Conservation (phyloP, 2,888 invertebrate species). For the Drosophila kambysellisi region DNA sequence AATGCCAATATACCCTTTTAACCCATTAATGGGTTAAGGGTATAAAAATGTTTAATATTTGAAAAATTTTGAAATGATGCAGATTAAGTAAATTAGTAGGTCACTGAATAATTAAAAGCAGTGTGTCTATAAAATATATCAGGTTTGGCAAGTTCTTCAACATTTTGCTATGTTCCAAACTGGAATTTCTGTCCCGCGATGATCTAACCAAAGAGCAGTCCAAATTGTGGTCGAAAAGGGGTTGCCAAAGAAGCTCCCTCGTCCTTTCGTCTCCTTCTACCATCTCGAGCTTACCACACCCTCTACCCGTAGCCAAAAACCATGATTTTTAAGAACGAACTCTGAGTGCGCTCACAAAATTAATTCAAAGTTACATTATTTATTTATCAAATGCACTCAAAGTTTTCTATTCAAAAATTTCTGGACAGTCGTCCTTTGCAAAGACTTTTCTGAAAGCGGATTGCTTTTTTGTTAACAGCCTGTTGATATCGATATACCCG, state of each 20-base stretch:
- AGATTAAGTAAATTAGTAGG: background rate
- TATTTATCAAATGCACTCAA: too few relatives aligned
- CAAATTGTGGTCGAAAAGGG: conserved; percentile 26
- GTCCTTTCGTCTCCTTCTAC: background rate
- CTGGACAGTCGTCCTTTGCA: background rate
- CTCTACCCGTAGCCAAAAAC: background rate
- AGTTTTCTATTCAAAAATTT: background rate
- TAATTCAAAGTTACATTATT: background rate
- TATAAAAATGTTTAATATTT: too few relatives aligned
- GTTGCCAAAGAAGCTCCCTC: background rate
- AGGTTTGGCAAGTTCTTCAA: background rate
- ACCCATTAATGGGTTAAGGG: too few relatives aligned
- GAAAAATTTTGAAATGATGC: background rate
- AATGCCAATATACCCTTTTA: too few relatives aligned
- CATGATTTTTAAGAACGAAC: conserved; percentile 1
- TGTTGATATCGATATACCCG: background rate
- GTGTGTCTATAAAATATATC: too few relatives aligned
- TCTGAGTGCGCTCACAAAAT: conserved; percentile 10
- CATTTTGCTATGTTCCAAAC: background rate
- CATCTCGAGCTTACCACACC: background rate
- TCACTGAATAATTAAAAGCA: background rate
- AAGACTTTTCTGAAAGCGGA: background rate
- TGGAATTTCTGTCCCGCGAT: background rate
- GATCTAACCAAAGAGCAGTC: background rate
- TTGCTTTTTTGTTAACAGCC: background rate